Base-by-base conservation (phyloP, 1,140 invertebrate genomes). In the Anoplolepis gracilipes region DNA sequence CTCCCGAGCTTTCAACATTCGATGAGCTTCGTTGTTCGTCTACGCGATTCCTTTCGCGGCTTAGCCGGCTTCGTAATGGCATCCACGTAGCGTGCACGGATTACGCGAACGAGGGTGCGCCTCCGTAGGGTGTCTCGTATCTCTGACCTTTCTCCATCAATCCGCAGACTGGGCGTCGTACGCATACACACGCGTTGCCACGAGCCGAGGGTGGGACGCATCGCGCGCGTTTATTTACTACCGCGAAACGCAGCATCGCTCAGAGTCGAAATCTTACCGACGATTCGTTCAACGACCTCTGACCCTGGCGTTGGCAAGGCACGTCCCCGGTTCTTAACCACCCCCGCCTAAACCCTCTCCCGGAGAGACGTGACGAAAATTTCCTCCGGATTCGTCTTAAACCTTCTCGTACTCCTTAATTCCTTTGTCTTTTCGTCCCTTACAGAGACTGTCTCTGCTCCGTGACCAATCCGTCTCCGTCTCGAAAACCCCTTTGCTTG, bases 271-370 rank as follows among this genome's bases (percentile, higher is more conserved):
- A 93, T 94, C 93, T 94, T 93, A 92, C 88, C 88, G 88, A 87
- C 93, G n/a, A n/a, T n/a, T n/a, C n/a, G 93, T 94, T 93, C 93
- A 93, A 92, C 92, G 93, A 94, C 93, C 93, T 92, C 91, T 93
- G 93, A 92, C 92, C 93, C 92, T 87, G 91, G 90, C 33, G 33
- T 72, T 88, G 84, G 88, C 78, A 89, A 90, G 85, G 79, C 67
- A 64, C 85, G 84, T 33, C 39, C 33, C 55, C 87, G 28, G 79
- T 85, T 62, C 81, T 7, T 55, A 22, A 61, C 62, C 57, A 11
- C 36, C 39, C n/a, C 73, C 36, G 19, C 19, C 33, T 57, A 7
- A 30, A 25, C 39, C 28, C 39, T 53, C 61, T 55, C 53, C 19
- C 30, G 36, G n/a, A n/a, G n/a, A n/a, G n/a, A 57, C 39, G 57